A percentile compares a stretch with the other conserved stretches of the same genome.
These are phyloP conservation scores for Forbesichthys agassizii DNA, from an alignment of 2,113 vertebrate genomes.

Conservation along the genomic window DNA sequence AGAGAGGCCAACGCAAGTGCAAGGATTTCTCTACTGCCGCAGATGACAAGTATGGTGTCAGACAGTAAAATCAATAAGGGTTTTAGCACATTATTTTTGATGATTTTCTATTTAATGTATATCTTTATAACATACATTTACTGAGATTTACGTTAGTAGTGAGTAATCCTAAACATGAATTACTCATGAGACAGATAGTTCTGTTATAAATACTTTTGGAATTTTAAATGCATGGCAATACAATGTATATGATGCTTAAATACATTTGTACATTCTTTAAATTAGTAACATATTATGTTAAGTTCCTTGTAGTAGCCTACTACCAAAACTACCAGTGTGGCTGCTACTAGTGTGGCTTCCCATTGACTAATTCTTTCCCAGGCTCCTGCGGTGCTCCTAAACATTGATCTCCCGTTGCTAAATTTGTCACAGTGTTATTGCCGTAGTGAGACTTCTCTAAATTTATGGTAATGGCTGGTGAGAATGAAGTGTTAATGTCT, in stretches of 20 bases:
- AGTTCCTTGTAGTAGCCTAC: background rate
- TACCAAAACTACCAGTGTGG: background rate
- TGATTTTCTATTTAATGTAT: too few relatives aligned
- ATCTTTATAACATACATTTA: too few relatives aligned
- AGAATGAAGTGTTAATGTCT: conserved; percentile 65
- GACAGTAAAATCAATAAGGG: background rate
- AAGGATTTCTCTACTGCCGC: background rate
- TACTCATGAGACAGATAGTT: too few relatives aligned
- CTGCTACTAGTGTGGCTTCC: conserved; percentile 10
- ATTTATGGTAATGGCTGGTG: conserved; percentile 32
- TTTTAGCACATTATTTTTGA: background rate
- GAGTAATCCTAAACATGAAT: too few relatives aligned
- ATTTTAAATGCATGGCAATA: too few relatives aligned
- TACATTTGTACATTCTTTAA: background rate
- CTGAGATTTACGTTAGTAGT: too few relatives aligned
- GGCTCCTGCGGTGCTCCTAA: conserved; percentile 42
- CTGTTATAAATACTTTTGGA: too few relatives aligned
- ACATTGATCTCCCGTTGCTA: conserved; percentile 57
- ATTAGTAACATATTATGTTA: background rate
- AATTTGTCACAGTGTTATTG: conserved; percentile 67
- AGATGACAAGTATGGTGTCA: background rate
- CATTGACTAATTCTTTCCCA: conserved; percentile 29
- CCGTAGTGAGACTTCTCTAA: conserved; percentile 39
- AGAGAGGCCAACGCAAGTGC: conserved; percentile 42
- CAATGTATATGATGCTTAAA: too few relatives aligned